These are phyloP conservation scores for Mionectes macconnelli DNA, from an alignment of 2,113 vertebrate species.

Conservation along the genomic window DNA sequence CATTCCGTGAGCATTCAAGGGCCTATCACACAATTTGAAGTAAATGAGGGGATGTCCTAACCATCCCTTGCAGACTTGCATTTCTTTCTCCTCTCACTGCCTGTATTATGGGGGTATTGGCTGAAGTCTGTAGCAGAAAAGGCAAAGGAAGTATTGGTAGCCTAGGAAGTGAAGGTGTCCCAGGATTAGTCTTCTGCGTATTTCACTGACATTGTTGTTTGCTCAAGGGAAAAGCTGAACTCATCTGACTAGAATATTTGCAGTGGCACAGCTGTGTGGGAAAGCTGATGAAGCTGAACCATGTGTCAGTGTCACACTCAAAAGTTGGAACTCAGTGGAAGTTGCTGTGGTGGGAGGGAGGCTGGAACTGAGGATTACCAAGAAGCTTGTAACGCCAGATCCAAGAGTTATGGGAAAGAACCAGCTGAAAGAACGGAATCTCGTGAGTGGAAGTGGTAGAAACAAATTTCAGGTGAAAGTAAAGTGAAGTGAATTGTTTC, in stretches of 20 bases:
- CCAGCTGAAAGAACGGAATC: background rate
- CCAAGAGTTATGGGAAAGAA: background rate
- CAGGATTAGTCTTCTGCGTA: background rate
- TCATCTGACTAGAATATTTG: background rate
- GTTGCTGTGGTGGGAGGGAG: background rate
- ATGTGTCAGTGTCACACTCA: background rate
- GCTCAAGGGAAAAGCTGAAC: background rate
- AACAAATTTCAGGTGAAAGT: background rate
- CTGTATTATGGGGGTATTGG: background rate
- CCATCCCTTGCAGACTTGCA: background rate
- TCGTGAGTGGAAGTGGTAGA: background rate
- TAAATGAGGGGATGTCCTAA: background rate
- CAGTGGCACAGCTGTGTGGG: background rate
- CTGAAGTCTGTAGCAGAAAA: background rate
- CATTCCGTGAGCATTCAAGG: background rate
- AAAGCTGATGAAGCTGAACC: background rate
- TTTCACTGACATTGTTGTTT: background rate
- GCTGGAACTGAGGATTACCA: background rate
- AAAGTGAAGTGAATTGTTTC: constrained; percentile 2
- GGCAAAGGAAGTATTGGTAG: background rate
- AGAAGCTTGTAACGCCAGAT: background rate
- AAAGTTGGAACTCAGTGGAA: background rate
- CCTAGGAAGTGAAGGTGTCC: background rate
- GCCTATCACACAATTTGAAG: background rate
- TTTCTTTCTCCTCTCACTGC: background rate